These are phyloP conservation scores for Gymnocephalus cernua DNA, from an alignment of 2,113 vertebrate genomes.

Conservation along the genomic window DNA sequence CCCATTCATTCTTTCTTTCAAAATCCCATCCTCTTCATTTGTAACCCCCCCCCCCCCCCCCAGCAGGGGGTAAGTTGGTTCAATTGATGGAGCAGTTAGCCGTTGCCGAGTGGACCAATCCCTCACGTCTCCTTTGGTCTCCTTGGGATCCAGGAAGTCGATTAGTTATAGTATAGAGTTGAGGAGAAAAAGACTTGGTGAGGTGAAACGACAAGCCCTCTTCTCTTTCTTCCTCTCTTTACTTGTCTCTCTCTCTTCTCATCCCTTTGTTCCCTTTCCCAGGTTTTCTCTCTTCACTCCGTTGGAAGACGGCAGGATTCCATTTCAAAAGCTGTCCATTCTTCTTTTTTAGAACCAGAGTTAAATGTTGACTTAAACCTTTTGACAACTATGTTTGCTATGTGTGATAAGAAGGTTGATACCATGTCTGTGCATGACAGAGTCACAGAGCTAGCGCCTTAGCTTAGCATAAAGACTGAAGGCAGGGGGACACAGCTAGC, in stretches of 20 bases:
- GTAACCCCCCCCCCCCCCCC: too few species aligned
- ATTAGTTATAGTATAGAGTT: conserved; percentile 68
- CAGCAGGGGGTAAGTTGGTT: conserved; percentile 71
- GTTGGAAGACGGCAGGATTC: neutral
- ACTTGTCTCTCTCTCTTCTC: neutral
- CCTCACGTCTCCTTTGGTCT: conserved; percentile 75
- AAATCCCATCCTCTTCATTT: neutral
- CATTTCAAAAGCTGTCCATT: neutral
- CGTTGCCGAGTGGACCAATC: conserved; percentile 80
- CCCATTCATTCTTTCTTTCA: conserved; percentile 2
- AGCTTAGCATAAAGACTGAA: neutral
- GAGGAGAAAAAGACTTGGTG: conserved; percentile 55
- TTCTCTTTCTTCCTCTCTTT: conserved; percentile 50
- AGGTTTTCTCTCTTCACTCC: neutral
- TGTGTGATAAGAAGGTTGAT: neutral
- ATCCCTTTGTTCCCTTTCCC: neutral
- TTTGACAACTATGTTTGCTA: too few species aligned
- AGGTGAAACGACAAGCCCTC: conserved; percentile 69
- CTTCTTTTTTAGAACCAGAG: neutral
- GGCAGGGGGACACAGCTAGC: neutral
- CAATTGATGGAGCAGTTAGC: conserved; percentile 78
- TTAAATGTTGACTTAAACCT: too few species aligned
- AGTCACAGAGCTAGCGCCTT: neutral
- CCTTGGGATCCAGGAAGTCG: conserved; percentile 76
- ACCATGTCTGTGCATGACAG: too few species aligned